phyloP scores from a whole-genome alignment of 2,888 invertebrate species.

The Polydrusus tereticollis region DNA sequence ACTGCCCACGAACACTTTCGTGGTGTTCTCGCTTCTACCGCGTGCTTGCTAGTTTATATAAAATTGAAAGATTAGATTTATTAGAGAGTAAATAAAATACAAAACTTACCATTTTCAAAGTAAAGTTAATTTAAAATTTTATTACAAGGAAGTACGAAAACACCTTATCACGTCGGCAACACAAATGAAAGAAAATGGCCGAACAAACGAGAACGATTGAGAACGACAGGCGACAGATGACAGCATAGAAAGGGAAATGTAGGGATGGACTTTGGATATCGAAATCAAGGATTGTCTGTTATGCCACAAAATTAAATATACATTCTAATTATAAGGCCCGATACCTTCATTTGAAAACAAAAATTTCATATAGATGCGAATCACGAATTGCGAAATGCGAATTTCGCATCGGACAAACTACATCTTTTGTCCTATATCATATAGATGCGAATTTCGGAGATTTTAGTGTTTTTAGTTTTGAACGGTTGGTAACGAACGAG shows the following conservation, averaged over 20 bases:
- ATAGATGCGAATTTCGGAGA: too few species aligned
- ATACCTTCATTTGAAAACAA: too few species aligned
- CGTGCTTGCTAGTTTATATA: constrained; percentile 56
- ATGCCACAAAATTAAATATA: too few species aligned
- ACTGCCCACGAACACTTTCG: constrained; percentile 94
- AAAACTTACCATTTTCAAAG: constrained; percentile 14
- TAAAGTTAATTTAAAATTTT: neutral
- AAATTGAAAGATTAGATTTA: neutral
- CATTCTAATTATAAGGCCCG: too few species aligned
- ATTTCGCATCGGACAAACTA: too few species aligned
- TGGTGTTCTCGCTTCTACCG: constrained; percentile 62
- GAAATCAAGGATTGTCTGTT: too few species aligned
- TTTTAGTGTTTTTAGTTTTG: too few species aligned
- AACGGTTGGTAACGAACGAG: too few species aligned
- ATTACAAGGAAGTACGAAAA: neutral
- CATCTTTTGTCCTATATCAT: too few species aligned
- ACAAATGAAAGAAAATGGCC: constrained; percentile 23
- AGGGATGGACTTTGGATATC: neutral
- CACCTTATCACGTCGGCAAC: constrained; percentile 5
- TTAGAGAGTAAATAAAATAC: neutral
- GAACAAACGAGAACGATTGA: neutral
- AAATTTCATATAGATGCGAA: too few species aligned
- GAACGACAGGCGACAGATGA: neutral
- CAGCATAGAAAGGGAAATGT: neutral
- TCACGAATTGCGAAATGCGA: too few species aligned